These are phyloP conservation scores for Toxotes lorentzi DNA, from an alignment of 2,797 vertebrate species.

Conservation along the genomic window DNA sequence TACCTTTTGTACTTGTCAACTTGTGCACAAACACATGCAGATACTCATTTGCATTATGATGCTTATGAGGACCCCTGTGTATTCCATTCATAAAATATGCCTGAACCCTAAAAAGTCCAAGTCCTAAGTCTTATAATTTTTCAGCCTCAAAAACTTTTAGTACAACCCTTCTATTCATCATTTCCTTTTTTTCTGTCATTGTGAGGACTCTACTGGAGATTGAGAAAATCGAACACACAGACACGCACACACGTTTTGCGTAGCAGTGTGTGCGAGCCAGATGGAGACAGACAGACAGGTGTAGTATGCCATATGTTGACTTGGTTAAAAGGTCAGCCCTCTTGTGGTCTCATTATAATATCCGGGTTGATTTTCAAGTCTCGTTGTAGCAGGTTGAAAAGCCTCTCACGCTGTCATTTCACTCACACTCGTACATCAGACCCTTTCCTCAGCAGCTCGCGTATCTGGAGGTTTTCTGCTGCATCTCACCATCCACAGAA, in stretches of 20 bases:
- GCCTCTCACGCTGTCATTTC: conserved; percentile 18
- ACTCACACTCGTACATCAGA: conserved; percentile 7
- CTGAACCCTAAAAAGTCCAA: not conserved
- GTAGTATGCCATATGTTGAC: conserved; percentile 71
- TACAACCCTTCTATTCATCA: not conserved
- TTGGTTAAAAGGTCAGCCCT: conserved; percentile 67
- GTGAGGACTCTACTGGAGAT: not conserved
- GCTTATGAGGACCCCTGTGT: not conserved
- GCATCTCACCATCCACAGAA: conserved; percentile 11
- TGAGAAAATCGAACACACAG: not conserved
- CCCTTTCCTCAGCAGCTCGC: not conserved
- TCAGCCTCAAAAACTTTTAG: not conserved
- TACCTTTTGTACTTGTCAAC: conserved; percentile 53
- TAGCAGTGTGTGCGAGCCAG: conserved; percentile 20
- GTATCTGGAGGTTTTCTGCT: conserved; percentile 2
- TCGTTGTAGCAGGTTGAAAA: conserved; percentile 43
- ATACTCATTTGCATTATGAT: conserved; percentile 19
- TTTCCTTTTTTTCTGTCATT: not conserved
- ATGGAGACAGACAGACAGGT: conserved; percentile 43
- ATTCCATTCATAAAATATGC: conserved; percentile 50
- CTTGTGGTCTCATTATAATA: conserved; percentile 70
- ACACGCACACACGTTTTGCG: conserved; percentile 4
- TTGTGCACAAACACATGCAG: conserved; percentile 23
- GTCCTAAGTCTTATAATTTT: not conserved
- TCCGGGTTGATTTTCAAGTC: conserved; percentile 52